Percentiles rank a stretch among this genome's conserved stretches.
phyloP scores from a whole-genome alignment of 35 echinoderm and acorn worm genomes.

The Ptychodera flava region DNA sequence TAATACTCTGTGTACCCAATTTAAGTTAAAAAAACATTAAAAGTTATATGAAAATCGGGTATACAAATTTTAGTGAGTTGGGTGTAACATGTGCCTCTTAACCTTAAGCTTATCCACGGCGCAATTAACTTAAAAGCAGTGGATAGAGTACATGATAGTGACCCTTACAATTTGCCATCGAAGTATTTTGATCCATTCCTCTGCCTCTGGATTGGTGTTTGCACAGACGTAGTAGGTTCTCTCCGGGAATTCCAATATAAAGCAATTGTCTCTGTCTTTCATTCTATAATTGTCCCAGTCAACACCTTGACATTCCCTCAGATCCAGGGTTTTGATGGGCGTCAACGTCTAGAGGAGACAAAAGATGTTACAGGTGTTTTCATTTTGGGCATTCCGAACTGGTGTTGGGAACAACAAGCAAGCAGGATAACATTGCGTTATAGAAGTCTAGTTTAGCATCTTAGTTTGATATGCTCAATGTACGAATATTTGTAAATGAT shows the following conservation, averaged over 20 bases:
- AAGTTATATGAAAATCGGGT: not conserved
- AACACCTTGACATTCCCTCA: not conserved
- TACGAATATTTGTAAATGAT: no score
- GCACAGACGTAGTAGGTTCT: not conserved
- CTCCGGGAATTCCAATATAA: not conserved
- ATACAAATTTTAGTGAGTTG: not conserved
- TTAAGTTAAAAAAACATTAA: not conserved
- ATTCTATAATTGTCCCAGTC: not conserved
- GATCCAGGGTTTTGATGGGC: not conserved
- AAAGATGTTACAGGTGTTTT: no score
- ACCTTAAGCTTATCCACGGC: no score
- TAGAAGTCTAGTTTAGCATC: no score
- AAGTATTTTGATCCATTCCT: not conserved
- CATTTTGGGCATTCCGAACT: no score
- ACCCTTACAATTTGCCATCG: not conserved
- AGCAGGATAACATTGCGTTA: no score
- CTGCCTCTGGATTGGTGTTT: not conserved
- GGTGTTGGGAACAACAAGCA: no score
- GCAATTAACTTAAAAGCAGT: not conserved
- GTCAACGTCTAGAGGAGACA: not conserved
- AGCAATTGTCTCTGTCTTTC: not conserved
- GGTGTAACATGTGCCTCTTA: not conserved
- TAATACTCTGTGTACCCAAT: not conserved
- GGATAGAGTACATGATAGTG: not conserved
- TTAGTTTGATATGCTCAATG: no score